These are phyloP conservation scores for Drosophila incognita DNA, from an alignment of 2,888 invertebrate genomes.

Conservation along the genomic window DNA sequence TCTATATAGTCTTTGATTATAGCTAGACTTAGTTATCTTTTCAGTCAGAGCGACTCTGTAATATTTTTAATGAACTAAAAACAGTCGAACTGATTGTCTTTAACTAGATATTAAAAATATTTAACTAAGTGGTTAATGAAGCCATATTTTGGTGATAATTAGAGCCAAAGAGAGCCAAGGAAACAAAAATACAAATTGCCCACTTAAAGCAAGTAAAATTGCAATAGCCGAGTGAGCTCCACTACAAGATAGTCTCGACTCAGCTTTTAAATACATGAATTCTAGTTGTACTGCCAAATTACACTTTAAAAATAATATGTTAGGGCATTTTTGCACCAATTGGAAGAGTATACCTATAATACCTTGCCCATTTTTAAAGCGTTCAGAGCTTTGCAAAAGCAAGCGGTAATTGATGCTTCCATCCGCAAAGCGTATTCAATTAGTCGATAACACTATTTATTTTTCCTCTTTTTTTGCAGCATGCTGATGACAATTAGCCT, in stretches of 20 bases:
- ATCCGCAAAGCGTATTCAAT: background rate
- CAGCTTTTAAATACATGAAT: background rate
- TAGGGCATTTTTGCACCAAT: background rate
- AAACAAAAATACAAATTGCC: background rate
- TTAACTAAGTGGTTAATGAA: background rate
- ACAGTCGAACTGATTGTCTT: background rate
- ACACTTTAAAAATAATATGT: background rate
- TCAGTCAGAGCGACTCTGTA: background rate
- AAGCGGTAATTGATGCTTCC: background rate
- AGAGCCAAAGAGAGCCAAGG: background rate
- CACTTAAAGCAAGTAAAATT: background rate
- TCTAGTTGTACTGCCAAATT: background rate
- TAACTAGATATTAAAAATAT: background rate
- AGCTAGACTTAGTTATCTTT: background rate
- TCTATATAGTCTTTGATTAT: background rate
- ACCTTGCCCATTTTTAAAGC: background rate
- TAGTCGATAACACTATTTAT: background rate
- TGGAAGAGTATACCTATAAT: background rate
- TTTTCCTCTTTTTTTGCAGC: background rate
- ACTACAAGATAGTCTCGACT: background rate
- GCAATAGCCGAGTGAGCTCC: background rate
- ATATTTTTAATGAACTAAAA: background rate
- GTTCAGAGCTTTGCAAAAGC: background rate
- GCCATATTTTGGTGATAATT: background rate
- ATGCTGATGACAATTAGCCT: slow-evolving; percentile 25